Base-by-base conservation (phyloP, 2,797 vertebrate species). In the Anguilla marmorata region DNA sequence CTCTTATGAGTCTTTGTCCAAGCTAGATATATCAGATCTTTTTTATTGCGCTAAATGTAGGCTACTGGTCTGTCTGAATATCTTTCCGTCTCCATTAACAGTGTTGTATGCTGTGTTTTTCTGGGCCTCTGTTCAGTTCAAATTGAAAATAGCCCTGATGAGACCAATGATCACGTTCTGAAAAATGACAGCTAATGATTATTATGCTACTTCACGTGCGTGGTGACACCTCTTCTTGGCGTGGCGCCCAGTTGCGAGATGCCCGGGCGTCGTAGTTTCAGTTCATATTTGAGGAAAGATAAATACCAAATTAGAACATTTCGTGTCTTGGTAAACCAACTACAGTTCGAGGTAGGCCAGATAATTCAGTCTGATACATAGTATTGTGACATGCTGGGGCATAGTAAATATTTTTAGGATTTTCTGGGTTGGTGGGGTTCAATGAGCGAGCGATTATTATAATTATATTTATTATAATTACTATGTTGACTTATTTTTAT, bases 1-100 rank as follows among this genome's bases (percentile, higher is more conserved):
- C 91, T 90, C 90, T 90, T 14, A 72, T 12, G 0, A 90, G 52
- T 14, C 84, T 86, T 60, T 12, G 87, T 86, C 2, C 0, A n/a
- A 48, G 58, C 85, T 69, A 80, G 89, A 66, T 50, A 37, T 54
- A 33, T 85, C n/a, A 30, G 30, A 33, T 85, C 50, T 84, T 87
- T 11, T 85, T 30, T 33, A 52, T 24, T 52, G 74, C 1, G 14
- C 74, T 4, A 76, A 37, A 37, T 14, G 11, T 3, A 58, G 56
- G 56, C 56, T 58, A 58, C 52, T 58, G 56, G 56, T 69, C n/a
- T 69, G n/a, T 69, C 21, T n/a, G 24, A 3, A 30, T 33, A 33
- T 72, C 9, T n/a, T 12, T 12, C n/a, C 27, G 69, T 72, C 63
- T 27, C 24, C n/a, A n/a, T n/a, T 27, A n/a, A 69, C 63, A 69